Percentiles rank a stretch among this genome's conserved stretches.
These are phyloP conservation scores for Metalampra italica DNA, from an alignment of 2,888 invertebrate species.

Conservation along the genomic window DNA sequence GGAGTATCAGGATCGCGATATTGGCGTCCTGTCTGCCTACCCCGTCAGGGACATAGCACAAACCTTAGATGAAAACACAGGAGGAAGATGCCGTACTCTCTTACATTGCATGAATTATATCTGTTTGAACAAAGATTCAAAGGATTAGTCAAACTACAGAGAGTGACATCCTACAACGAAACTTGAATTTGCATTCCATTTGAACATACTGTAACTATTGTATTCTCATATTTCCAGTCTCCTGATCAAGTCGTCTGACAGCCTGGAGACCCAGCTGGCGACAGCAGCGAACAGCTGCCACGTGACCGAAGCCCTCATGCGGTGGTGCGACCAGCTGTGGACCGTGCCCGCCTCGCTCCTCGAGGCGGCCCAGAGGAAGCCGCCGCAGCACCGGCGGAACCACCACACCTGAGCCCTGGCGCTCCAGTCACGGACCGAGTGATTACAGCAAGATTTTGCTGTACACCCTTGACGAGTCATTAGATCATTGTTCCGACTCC, in stretches of 20 bases:
- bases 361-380: slow-evolving; percentile 76
- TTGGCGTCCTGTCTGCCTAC: too few relatives aligned
- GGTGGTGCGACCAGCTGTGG: slow-evolving; percentile 88
- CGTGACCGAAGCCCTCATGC: slow-evolving; percentile 90
- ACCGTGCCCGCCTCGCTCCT: slow-evolving; percentile 84
- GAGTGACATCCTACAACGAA: too few relatives aligned
- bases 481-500: background rate
- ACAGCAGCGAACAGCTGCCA: slow-evolving; percentile 93
- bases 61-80: too few relatives aligned
- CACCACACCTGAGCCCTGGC: slow-evolving; percentile 47
- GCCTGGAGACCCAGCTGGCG: slow-evolving; percentile 85
- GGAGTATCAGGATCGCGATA: too few relatives aligned
- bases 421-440: background rate
- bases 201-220: too few relatives aligned
- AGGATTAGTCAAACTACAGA: too few relatives aligned
- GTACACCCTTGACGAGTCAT: slow-evolving; percentile 2
- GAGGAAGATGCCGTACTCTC: too few relatives aligned
- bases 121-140: too few relatives aligned
- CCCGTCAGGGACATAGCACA: too few relatives aligned
- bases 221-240: slow-evolving; percentile 61
- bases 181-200: too few relatives aligned
- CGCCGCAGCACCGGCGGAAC: slow-evolving; percentile 47
- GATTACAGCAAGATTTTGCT: background rate
- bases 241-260: slow-evolving; percentile 80
- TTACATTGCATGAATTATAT: too few relatives aligned